Evolutionary conservation across 2,113 vertebrate species (phyloP), one percentile per base, ranked within the genome.

Genomic region (Trochalopteron elliotii): DNA sequence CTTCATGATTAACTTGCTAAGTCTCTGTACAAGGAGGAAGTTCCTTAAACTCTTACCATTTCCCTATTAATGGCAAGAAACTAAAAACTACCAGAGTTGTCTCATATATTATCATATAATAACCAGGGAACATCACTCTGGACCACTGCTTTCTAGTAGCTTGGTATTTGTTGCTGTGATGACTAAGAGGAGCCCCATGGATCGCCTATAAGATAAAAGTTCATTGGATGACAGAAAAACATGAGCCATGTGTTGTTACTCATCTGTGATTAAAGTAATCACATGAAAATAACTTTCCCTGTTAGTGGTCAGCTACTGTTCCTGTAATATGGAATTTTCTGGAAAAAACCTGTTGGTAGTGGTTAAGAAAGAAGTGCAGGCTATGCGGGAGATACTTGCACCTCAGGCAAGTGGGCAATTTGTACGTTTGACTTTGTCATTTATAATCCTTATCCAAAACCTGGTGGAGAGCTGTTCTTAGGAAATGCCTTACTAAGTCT

Each of bases 401-500:
- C 59, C n/a, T 52, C 64, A n/a, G 24, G 9, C 15, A 71, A 79
- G 33, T 5, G 64, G 20, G n/a, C 2, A 44, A 20, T 79, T 50
- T 49, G 4, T 47, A 22, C 0, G 0, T 49, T 77, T 83, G 20
- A 76, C 8, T 64, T 59, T 15, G 4, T 69, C 3, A 45, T 50
- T 76, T 68, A 86, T 21, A 81, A 27, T 11, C 18, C n/a, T 7
- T 70, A 11, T 24, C 6, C 24, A 65, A 71, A 79, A 72, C 25
- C 31, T 22, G 6, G 5, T 33, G 20, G 40, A 47, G 12, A 72
- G 24, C 14, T 59, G 5, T 42, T 79, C 24, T 50, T 68, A 50
- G 33, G 27, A 78, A n/a, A 35, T 28, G 12, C 3, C 3, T 52
- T 47, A 60, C 33, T 81, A 33, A 69, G 37, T 18, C 13, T 45